These are phyloP conservation scores for Mythimna pallens DNA, from an alignment of 2,888 invertebrate species.

Conservation along the genomic window DNA sequence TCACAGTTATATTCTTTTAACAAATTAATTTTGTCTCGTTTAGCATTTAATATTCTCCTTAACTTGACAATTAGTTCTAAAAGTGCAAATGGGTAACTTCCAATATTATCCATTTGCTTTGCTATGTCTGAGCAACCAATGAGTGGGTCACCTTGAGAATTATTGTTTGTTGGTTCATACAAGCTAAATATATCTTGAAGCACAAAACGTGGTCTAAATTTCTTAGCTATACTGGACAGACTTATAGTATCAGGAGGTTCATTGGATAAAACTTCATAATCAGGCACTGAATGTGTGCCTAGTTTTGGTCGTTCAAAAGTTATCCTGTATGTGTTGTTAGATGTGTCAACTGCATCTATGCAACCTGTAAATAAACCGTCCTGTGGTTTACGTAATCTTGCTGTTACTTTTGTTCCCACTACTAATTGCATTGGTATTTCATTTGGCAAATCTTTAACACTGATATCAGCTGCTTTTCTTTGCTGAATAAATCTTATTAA, in stretches of 20 bases:
- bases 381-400: constrained; percentile 97
- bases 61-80: constrained; percentile 96
- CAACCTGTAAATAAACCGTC: constrained; percentile 98
- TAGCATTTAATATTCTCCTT: constrained; percentile 95
- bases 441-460: constrained; percentile 96
- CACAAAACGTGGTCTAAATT: constrained; percentile 93
- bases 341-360: constrained; percentile 98
- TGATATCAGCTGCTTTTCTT: constrained; percentile 95
- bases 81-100: constrained; percentile 96
- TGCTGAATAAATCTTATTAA: constrained; percentile 98
- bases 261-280: constrained; percentile 98
- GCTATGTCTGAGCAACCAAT: constrained; percentile 89
- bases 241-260: constrained; percentile 97
- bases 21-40: constrained; percentile 94
- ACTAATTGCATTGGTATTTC: constrained; percentile 98
- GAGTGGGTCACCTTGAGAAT: constrained; percentile 93
- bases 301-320: constrained; percentile 98
- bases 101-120: constrained; percentile 91
- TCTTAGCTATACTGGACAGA: constrained; percentile 95
- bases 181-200: constrained; percentile 90
- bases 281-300: constrained; percentile 98
- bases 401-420: constrained; percentile 98
- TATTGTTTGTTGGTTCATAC: constrained; percentile 82
- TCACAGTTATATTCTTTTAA: constrained; percentile 97
- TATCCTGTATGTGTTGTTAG: constrained; percentile 98